Evolutionary conservation across 37 sponge, comb jelly and placozoan genomes (phyloP), one percentile per base, ranked within the genome.

Genomic region (Halichondria panicea): DNA sequence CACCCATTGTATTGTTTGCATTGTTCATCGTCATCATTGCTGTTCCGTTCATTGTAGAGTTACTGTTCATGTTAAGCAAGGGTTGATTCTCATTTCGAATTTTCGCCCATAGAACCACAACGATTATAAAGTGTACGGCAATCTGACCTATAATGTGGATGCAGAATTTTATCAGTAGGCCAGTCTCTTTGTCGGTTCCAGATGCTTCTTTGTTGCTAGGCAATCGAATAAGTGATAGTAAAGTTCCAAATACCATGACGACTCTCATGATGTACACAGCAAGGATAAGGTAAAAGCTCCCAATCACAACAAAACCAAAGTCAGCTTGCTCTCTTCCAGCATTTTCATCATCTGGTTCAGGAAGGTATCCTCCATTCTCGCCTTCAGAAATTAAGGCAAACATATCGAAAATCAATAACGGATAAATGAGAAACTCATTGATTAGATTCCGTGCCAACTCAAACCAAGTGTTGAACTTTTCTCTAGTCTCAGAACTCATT

Each of bases 351-450:
- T 71, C 43, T 3, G 56, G 46, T 11, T 48, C 19, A 34, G 45
- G 67, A 4, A 18, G 31, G 43, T 39, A 15, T n/a, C n/a, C n/a
- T n/a, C n/a, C n/a, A 25, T 27, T 22, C 9, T 9, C 45, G 1
- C 71, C 62, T 21, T 25, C 43, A 28, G 24, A 66, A 21, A 84
- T 63, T 25, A 77, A 70, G 27, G 70, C 78, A 77, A 84, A 77
- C 54, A 84, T 64, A 32, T 84, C 85, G 52, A 54, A 70, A 4
- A 84, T 54, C 41, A 84, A 64, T 41, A 84, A 35, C 0, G 85
- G 85, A 60, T 71, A 84, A 0, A 84, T 68, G 1, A 84, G 52
- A 1, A 71, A 28, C 63, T 84, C 85, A 7, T 37, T 53, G 13
- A 78, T 19, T 44, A 84, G 9, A 38, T 66, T 84, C 1, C 85